phyloP scores from a whole-genome alignment of 2,113 vertebrate species.

The Chitala chitala region DNA sequence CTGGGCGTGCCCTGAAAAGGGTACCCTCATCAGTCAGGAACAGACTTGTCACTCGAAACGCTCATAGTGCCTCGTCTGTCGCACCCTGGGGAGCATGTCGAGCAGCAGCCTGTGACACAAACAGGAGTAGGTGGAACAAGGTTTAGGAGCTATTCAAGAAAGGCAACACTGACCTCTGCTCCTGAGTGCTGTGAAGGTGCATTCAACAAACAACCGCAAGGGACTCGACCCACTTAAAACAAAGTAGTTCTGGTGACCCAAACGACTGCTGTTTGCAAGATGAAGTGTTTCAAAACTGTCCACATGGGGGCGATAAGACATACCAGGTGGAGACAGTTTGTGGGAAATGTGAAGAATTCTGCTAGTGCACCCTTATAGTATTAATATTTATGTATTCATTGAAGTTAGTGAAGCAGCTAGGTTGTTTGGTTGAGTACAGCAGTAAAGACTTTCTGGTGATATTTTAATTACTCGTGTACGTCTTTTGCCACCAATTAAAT shows the following conservation, averaged over 20 bases:
- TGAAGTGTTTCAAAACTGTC: background rate
- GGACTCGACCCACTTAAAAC: conserved; percentile 1
- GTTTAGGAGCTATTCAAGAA: no score
- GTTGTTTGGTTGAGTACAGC: no score
- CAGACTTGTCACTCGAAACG: conserved; percentile 79
- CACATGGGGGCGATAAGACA: background rate
- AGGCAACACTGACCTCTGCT: no score
- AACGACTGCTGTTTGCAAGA: background rate
- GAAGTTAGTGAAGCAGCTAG: background rate
- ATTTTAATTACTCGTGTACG: no score
- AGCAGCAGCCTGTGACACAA: conserved; percentile 72
- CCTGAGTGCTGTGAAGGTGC: background rate
- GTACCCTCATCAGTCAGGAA: conserved; percentile 1
- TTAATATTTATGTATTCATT: background rate
- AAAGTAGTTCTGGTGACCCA: background rate
- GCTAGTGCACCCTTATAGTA: no score
- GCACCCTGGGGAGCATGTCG: conserved; percentile 86
- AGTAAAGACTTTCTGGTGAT: no score
- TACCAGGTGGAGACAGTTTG: no score
- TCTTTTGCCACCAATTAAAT: no score
- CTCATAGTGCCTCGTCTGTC: conserved; percentile 90
- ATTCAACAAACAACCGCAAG: conserved; percentile 5
- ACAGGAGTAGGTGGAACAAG: background rate
- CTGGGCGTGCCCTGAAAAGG: conserved; percentile 13
- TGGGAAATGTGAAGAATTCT: no score